These are phyloP conservation scores for Latheticus oryzae DNA, from an alignment of 2,888 invertebrate species.

Conservation along the genomic window DNA sequence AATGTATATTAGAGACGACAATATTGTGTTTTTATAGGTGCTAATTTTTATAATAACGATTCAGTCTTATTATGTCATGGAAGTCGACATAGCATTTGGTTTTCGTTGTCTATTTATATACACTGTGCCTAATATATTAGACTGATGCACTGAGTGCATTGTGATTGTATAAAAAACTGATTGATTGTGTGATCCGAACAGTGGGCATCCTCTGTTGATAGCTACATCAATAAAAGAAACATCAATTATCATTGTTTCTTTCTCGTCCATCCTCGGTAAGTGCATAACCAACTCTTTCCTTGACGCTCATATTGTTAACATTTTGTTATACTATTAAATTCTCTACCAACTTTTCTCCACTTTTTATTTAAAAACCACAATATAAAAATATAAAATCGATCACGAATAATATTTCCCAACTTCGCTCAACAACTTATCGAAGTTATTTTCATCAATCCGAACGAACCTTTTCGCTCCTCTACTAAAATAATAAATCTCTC, in stretches of 20 bases:
- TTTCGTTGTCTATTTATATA: constrained; percentile 57
- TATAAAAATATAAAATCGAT: constrained; percentile 24
- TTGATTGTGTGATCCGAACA: constrained; percentile 61
- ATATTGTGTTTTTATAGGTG: constrained; percentile 36
- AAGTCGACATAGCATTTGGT: constrained; percentile 58
- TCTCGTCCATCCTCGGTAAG: constrained; percentile 30
- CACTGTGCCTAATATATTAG: constrained; percentile 64
- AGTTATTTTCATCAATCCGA: constrained; percentile 85
- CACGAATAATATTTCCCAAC: constrained; percentile 83
- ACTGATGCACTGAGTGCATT: constrained; percentile 54
- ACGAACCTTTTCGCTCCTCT: constrained; percentile 86
- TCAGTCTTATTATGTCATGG: neutral
- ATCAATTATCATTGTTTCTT: constrained; percentile 50
- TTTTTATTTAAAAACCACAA: constrained; percentile 15
- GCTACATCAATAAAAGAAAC: constrained; percentile 61
- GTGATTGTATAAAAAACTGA: constrained; percentile 46
- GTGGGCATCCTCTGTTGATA: constrained; percentile 64
- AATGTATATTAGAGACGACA: constrained; percentile 24
- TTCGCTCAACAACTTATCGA: constrained; percentile 80
- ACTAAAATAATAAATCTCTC: constrained; percentile 95
- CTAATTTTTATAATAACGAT: constrained; percentile 18
- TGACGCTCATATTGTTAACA: constrained; percentile 12
- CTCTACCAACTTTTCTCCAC: constrained; percentile 22
- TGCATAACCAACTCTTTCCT: constrained; percentile 18
- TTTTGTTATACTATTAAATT: constrained; percentile 4